Evolutionary conservation across 2,113 vertebrate genomes (phyloP), one percentile per base, ranked within the genome.

Genomic region (Platysteira castanea): DNA sequence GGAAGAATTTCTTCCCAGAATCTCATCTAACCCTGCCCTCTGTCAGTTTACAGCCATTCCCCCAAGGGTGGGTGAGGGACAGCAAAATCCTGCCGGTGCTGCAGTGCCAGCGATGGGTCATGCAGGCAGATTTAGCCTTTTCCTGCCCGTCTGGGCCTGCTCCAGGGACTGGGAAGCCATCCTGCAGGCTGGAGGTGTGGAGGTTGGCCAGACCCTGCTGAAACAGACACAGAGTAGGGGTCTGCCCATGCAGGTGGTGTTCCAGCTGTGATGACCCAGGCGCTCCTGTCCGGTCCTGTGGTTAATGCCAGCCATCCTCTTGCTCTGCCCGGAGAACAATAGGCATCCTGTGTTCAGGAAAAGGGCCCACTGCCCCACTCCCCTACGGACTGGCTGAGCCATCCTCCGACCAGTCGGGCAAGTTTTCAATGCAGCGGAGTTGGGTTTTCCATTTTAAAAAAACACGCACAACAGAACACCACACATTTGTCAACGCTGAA

Each of bases 401-500:
- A 44, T 89, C 65, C 91, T 87, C 77, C 12, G 20, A 94, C 86
- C 94, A 95, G 86, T 63, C 6, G 0, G 93, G 94, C 91, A 71
- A 95, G 73, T 71, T 82, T 89, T 93, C 93, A 89, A 63, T 15
- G 64, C 47, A 41, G 73, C 7, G 0, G 5, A 52, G 86, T 44
- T 70, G 70, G 57, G 19, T 11, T 84, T 59, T 89, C 74, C 42
- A n/a, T 87, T 82, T 0, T 27, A 84, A 79, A 64, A 44, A 84
- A 7, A 13, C 41, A n/a, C 27, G 26, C 19, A 65, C 3, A 41
- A 10, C 13, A 57, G 37, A 61, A 37, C 21, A 30, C 24, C 87
- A 70, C 77, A 60, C 69, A 84, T 96, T 95, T 91, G 65, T 95
- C 94, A 87, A 73, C 94, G 87, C 91, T 73, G 87, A 75, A 94